Percentiles rank a stretch among this genome's conserved stretches.
These are phyloP conservation scores for Ptychadena robeensis DNA, from an alignment of 2,797 vertebrate genomes.

Conservation along the genomic window DNA sequence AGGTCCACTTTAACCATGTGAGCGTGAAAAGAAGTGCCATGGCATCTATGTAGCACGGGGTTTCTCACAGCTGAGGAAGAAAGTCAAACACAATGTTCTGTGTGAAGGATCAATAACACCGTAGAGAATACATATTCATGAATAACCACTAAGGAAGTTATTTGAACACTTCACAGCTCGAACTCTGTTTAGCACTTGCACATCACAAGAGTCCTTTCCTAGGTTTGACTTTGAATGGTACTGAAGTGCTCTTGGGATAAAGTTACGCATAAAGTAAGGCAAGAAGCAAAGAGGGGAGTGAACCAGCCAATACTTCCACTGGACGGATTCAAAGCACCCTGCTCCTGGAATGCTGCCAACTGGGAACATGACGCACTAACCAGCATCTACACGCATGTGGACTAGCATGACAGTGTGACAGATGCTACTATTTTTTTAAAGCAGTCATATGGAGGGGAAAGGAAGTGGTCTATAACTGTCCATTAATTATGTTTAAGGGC, in stretches of 20 bases:
- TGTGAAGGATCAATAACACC: background rate
- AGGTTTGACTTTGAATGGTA: conserved; percentile 65
- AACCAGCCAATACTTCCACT: conserved; percentile 24
- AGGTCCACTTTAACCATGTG: background rate
- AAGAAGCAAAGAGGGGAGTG: conserved; percentile 33
- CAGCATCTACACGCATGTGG: background rate
- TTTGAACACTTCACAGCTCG: conserved; percentile 51
- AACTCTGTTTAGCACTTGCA: conserved; percentile 40
- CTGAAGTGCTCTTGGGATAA: conserved; percentile 57
- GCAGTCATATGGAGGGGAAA: conserved; percentile 1
- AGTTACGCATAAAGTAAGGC: conserved; percentile 53
- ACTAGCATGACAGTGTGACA: conserved; percentile 50
- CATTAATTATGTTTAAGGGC: conserved; percentile 40
- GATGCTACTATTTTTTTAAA: conserved; percentile 62
- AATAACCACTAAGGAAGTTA: conserved; percentile 26
- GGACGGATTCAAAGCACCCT: conserved; percentile 42
- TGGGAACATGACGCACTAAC: conserved; percentile 45
- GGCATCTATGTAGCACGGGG: background rate
- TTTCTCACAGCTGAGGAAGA: background rate
- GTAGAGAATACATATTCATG: conserved; percentile 6
- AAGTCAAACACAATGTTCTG: background rate
- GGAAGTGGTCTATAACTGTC: conserved; percentile 39
- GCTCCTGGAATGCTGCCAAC: conserved; percentile 54
- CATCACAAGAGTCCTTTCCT: conserved; percentile 54
- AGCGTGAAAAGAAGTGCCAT: background rate